Conservation (phyloP, 2,888 invertebrate genomes). For the Calliopum simillimum region DNA sequence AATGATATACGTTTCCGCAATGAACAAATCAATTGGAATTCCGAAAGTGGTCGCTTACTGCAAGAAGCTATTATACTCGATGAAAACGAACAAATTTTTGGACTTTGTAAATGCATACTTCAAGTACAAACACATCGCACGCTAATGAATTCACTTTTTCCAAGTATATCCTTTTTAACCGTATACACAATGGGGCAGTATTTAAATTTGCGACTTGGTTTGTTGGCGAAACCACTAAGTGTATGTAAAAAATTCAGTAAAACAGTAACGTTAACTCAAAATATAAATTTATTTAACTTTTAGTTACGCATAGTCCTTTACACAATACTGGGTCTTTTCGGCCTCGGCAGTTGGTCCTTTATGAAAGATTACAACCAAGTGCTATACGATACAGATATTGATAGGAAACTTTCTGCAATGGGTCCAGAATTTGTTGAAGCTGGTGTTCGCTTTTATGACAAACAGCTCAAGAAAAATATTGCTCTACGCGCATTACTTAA, state of each 20-base stretch:
- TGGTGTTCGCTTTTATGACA: constrained; percentile 82
- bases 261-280: too few species aligned
- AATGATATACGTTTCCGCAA: constrained; percentile 73
- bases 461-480: constrained; percentile 78
- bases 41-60: constrained; percentile 73
- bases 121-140: constrained; percentile 73
- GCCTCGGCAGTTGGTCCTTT: constrained; percentile 73
- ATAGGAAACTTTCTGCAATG: constrained; percentile 72
- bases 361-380: constrained; percentile 76
- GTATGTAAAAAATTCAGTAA: constrained; percentile 52
- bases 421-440: constrained; percentile 75
- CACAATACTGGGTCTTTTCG: constrained; percentile 70
- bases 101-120: constrained; percentile 80
- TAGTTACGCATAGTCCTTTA: constrained; percentile 70
- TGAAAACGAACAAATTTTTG: constrained; percentile 83
- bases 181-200: constrained; percentile 70
- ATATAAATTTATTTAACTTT: constrained; percentile 31
- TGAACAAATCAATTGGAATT: constrained; percentile 74
- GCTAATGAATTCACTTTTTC: constrained; percentile 71
- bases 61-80: constrained; percentile 78
- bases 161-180: constrained; percentile 68
- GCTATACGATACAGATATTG: constrained; percentile 73
- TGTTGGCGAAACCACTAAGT: constrained; percentile 70
- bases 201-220: constrained; percentile 70
- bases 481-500: constrained; percentile 79